Evolutionary conservation across 2,797 vertebrate species (phyloP), one percentile per base, ranked within the genome.

Genomic region (Agapornis canus): DNA sequence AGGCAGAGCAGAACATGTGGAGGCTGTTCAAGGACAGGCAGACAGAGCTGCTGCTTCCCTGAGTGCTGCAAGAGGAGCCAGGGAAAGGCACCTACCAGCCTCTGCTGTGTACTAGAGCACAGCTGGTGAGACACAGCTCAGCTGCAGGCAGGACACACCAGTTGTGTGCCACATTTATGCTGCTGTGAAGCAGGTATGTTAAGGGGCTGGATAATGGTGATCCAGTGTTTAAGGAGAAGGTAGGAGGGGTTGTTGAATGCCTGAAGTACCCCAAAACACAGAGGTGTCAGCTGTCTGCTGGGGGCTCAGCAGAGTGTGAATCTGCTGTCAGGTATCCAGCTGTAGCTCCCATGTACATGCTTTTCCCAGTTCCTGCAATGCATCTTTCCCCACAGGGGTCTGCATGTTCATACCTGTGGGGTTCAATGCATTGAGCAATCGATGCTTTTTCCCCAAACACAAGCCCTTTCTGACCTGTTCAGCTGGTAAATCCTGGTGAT

Each of bases 81-180:
- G 0, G 2, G 10, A 18, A 32, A 63, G 57, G 29, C 5, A 1
- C 11, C 11, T 20, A 51, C 25, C 32, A 31, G 14, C 32, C 26
- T 31, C 27, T 37, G 23, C 52, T 29, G 42, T 43, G 48, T 56
- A 6, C 27, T 37, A 26, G 61, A 43, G 40, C 43, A 35, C 51
- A 12, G 27, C 42, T 0, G 1, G 13, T 32, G 56, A 1, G 2
- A 4, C 52, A 3, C 37, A 42, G 78, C 65, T 78, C 43, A 19
- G 54, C 42, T 65, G 51, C 78, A 86, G 73, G 21, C 39, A n/a
- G 47, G 11, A 21, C 39, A 52, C 32, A 35, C 35, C 27, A 14
- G 3, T 31, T 61, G 11, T 49, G 60, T 10, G 6, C n/a, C 45
- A 47, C 13, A 6, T 69, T 35, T n/a, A 10, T 11, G 42, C n/a